Conservation (phyloP, 1,140 invertebrate genomes). For the Eupeodes corollae region DNA sequence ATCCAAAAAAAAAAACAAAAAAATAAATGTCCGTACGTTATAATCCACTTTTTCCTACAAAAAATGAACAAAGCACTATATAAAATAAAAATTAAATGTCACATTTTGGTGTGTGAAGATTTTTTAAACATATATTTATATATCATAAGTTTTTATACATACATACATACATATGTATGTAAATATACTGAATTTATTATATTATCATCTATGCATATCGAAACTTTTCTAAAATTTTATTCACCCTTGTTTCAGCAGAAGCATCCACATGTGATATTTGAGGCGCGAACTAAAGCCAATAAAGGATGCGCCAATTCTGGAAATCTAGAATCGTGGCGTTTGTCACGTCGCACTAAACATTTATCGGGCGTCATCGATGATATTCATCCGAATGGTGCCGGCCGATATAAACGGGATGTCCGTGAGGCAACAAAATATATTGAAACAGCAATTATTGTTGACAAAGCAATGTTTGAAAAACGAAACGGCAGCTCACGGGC, state of each 20-base stretch:
- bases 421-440: slow-evolving; percentile 83
- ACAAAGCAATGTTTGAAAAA: slow-evolving; percentile 89
- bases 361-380: slow-evolving; percentile 42
- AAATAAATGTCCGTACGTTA: too few relatives aligned
- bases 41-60: too few relatives aligned
- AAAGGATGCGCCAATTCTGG: slow-evolving; percentile 77
- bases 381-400: slow-evolving; percentile 33
- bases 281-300: slow-evolving; percentile 73
- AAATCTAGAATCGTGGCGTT: slow-evolving; percentile 57
- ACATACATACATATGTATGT: too few relatives aligned
- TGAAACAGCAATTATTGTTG: slow-evolving; percentile 82
- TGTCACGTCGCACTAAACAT: slow-evolving; percentile 51
- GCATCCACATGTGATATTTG: slow-evolving; percentile 93
- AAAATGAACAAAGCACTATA: too few relatives aligned
- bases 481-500: slow-evolving; percentile 78
- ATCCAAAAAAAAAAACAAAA: too few relatives aligned
- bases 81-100: too few relatives aligned
- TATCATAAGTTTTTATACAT: too few relatives aligned
- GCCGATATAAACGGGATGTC: slow-evolving; percentile 61
- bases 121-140: too few relatives aligned
- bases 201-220: too few relatives aligned
- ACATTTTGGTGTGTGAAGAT: too few relatives aligned
- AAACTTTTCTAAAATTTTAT: neutral
- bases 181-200: too few relatives aligned
- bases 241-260: slow-evolving; percentile 66